Conservation (phyloP, 1,140 invertebrate genomes). For the Scaptomyza hsui region DNA sequence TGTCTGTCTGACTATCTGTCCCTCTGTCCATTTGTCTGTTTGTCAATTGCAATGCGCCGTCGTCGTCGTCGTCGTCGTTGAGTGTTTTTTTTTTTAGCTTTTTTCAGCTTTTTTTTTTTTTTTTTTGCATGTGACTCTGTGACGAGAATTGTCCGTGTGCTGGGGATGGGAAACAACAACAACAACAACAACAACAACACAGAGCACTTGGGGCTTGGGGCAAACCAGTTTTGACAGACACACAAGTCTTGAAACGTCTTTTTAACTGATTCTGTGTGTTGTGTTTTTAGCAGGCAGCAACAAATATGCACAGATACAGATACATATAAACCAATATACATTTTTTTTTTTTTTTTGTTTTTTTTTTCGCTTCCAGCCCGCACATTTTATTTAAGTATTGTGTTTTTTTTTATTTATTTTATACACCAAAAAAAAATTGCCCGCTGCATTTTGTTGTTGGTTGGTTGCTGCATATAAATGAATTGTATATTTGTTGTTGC, state of each 20-base stretch:
- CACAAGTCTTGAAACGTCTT: conserved; percentile 80
- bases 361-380: conserved; percentile 58
- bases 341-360: conserved; percentile 22
- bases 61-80: conserved; percentile 42
- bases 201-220: conserved; percentile 48
- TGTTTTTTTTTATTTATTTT: conserved; percentile 68
- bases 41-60: conserved; percentile 75
- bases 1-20: conserved; percentile 39
- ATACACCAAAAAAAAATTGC: conserved; percentile 72
- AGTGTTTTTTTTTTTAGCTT: conserved; percentile 40
- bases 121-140: conserved; percentile 72
- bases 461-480: conserved; percentile 82
- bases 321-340: conserved; percentile 29
- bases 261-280: conserved; percentile 78
- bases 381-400: conserved; percentile 81
- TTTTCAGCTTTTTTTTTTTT: conserved; percentile 21
- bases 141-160: conserved; percentile 73
- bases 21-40: conserved; percentile 20
- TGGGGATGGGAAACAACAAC: conserved; percentile 72
- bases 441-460: conserved; percentile 80
- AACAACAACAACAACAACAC: no score
- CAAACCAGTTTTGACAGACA: conserved; percentile 80
- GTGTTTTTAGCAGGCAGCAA: conserved; percentile 58
- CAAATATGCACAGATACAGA: conserved; percentile 71
- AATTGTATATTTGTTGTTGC: conserved; percentile 58